Evolutionary conservation across 1,140 invertebrate genomes (phyloP).

Genomic region (Teleogryllus occipitalis): DNA sequence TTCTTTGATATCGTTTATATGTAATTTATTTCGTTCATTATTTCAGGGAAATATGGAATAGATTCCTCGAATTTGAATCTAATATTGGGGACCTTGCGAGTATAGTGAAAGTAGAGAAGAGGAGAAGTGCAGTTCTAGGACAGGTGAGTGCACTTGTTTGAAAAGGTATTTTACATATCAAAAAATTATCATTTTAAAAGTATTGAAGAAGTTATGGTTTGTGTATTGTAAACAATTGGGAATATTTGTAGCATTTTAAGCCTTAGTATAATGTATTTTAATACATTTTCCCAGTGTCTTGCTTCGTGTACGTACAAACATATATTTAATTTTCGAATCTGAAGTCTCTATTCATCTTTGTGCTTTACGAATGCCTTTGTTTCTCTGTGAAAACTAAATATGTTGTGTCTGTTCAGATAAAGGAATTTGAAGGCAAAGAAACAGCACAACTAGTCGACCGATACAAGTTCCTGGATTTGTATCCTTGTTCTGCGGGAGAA

Average conservation of each 20-base stretch:
- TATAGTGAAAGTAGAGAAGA: constrained; percentile 95
- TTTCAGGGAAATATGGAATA: constrained; percentile 93
- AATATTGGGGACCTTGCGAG: constrained; percentile 97
- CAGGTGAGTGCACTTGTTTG: constrained; percentile 50
- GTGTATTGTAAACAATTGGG: no score
- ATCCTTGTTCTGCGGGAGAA: constrained; percentile 82
- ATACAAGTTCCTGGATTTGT: constrained; percentile 91
- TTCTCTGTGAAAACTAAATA: no score
- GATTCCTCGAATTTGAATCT: constrained; percentile 96
- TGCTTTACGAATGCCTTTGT: no score
- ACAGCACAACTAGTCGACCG: constrained; percentile 91
- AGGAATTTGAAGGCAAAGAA: constrained; percentile 95
- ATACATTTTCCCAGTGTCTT: neutral
- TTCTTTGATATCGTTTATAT: no score
- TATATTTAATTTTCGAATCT: no score
- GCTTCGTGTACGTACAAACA: neutral
- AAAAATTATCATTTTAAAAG: no score
- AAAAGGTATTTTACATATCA: no score
- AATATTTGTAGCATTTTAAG: no score
- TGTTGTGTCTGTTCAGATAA: constrained; percentile 49
- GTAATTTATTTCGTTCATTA: constrained; percentile 11
- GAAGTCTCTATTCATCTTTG: no score
- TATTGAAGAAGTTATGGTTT: no score
- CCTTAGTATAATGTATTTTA: no score
- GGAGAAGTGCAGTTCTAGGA: constrained; percentile 81